Conservation (phyloP, 2,113 vertebrate species). For the Paralichthys olivaceus region DNA sequence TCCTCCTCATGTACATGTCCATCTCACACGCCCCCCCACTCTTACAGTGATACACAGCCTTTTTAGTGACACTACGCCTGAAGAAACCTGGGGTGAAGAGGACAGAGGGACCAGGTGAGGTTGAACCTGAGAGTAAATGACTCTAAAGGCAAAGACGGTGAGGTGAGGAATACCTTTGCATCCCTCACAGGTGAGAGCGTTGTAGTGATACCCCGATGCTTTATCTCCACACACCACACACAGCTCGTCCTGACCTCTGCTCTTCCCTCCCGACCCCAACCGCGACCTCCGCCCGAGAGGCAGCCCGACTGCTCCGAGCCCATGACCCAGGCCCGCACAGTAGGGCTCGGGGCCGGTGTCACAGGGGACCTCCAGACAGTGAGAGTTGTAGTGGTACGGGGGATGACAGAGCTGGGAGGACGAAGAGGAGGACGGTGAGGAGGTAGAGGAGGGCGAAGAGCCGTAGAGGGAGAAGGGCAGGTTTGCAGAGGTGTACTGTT, state of each 20-base stretch:
- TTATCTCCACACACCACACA: conserved; percentile 95
- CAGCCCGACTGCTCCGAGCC: conserved; percentile 64
- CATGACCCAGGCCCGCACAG: conserved; percentile 67
- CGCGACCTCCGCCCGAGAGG: conserved; percentile 82
- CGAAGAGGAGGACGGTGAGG: conserved; percentile 80
- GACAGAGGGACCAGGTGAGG: background rate
- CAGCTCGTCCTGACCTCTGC: conserved; percentile 90
- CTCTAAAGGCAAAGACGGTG: background rate
- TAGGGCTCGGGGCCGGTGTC: conserved; percentile 70
- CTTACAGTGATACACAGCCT: conserved; percentile 93
- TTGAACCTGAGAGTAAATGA: background rate
- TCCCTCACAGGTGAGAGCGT: conserved; percentile 94
- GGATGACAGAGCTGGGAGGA: conserved; percentile 82
- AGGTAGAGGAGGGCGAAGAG: conserved; percentile 80
- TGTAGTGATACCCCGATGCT: conserved; percentile 95
- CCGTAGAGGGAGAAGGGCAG: conserved; percentile 84
- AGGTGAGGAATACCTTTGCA: conserved; percentile 89
- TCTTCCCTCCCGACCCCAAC: conserved; percentile 78
- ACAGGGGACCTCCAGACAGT: conserved; percentile 77
- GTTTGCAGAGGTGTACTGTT: conserved; percentile 79
- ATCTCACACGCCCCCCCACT: conserved; percentile 94
- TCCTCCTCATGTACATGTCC: conserved; percentile 98
- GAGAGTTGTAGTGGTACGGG: conserved; percentile 80
- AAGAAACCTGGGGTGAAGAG: conserved; percentile 86
- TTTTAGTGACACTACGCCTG: conserved; percentile 92